Conservation (phyloP, 2,888 invertebrate species). For the Euplagia quadripunctaria region DNA sequence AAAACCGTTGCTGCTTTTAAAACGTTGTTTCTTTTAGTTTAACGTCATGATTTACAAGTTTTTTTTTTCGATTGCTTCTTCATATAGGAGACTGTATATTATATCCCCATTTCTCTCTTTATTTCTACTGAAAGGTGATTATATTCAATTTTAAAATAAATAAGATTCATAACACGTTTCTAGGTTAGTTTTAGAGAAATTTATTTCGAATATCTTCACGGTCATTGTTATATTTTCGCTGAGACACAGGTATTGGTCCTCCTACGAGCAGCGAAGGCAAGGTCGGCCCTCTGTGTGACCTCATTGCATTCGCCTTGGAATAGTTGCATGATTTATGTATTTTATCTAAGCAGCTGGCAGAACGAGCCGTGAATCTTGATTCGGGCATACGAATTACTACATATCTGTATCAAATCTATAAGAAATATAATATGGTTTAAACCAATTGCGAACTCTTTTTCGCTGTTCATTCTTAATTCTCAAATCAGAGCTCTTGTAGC, state of each 20-base stretch:
- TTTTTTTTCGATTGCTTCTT: no score
- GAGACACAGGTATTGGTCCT: slow-evolving; percentile 66
- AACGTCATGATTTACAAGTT: slow-evolving; percentile 3
- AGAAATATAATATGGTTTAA: slow-evolving; percentile 18
- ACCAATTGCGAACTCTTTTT: slow-evolving; percentile 13
- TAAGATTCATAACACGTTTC: neutral
- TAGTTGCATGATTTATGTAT: slow-evolving; percentile 83
- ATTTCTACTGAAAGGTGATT: neutral
- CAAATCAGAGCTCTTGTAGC: slow-evolving; percentile 52
- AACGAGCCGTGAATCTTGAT: slow-evolving; percentile 64
- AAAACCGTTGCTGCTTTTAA: slow-evolving; percentile 72
- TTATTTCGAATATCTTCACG: slow-evolving; percentile 11
- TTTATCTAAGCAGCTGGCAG: slow-evolving; percentile 75
- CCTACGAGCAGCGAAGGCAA: slow-evolving; percentile 77
- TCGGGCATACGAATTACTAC: slow-evolving; percentile 52
- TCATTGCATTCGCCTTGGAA: slow-evolving; percentile 84
- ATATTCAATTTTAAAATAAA: neutral
- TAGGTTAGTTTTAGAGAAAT: neutral
- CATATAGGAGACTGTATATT: neutral
- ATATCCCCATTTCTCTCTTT: neutral
- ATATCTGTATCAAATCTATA: slow-evolving; percentile 44
- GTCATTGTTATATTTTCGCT: slow-evolving; percentile 34
- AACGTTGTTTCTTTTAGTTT: slow-evolving; percentile 31
- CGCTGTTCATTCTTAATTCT: slow-evolving; percentile 14
- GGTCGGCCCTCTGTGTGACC: slow-evolving; percentile 83